Evolutionary conservation across 1,140 invertebrate species (phyloP).

Genomic region (Schlechtendalia chinensis): DNA sequence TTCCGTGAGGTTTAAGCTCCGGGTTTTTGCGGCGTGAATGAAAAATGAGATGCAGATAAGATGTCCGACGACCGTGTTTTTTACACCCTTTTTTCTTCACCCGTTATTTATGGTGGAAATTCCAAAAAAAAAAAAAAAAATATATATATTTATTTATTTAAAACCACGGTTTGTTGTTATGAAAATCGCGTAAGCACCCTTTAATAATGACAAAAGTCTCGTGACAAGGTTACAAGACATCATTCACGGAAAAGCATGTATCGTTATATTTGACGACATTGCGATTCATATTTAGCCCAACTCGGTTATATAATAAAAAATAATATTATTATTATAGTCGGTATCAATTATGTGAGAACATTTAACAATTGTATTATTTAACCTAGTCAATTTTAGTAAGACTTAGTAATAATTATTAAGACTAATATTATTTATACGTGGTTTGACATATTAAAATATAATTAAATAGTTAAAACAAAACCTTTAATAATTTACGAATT

Average conservation of each 20-base stretch:
- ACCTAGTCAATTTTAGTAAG: background rate
- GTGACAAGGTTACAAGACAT: background rate
- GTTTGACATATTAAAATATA: too few relatives aligned
- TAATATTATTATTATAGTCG: too few relatives aligned
- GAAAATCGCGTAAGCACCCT: background rate
- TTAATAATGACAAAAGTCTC: background rate
- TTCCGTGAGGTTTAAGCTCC: conserved; percentile 5
- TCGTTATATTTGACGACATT: too few relatives aligned
- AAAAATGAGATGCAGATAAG: conserved; percentile 50
- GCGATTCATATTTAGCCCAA: background rate
- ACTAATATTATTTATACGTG: too few relatives aligned
- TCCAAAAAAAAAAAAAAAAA: background rate
- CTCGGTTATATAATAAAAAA: background rate
- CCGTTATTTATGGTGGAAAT: conserved; percentile 30
- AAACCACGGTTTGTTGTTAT: background rate
- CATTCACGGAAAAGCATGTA: background rate
- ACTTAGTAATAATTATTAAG: too few relatives aligned
- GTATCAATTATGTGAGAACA: too few relatives aligned
- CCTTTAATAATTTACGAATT: too few relatives aligned
- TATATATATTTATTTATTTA: background rate
- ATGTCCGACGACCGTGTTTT: conserved; percentile 29
- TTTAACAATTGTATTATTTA: too few relatives aligned
- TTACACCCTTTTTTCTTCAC: background rate
- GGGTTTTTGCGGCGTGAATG: conserved; percentile 35
- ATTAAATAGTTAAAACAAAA: too few relatives aligned